A percentile compares a stretch with the other conserved stretches of the same genome.
phyloP scores from a whole-genome alignment of 2,888 invertebrate species.

The Imbricaverruca yamaguchii region DNA sequence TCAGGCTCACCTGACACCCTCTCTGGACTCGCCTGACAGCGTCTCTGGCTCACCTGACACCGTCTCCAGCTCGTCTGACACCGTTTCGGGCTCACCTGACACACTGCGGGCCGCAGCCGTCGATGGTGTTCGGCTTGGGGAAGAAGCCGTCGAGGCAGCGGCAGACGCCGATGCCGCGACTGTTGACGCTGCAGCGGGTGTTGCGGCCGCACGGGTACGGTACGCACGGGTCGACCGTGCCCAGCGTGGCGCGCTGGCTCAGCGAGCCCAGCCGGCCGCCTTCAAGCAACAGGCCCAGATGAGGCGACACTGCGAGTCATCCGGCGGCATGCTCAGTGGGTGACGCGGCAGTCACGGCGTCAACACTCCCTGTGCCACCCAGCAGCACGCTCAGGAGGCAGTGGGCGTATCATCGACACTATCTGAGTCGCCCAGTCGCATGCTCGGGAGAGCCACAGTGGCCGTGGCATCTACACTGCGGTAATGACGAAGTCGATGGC shows the following conservation, averaged over 20 bases:
- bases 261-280: slow-evolving; percentile 18
- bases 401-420: not conserved
- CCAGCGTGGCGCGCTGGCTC: not conserved
- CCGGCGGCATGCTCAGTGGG: not conserved
- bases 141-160: slow-evolving; percentile 36
- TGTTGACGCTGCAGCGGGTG: slow-evolving; percentile 60
- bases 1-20: no score
- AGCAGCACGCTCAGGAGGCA: not conserved
- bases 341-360: no score
- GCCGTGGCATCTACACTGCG: no score
- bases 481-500: no score
- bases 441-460: no score
- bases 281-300: slow-evolving; percentile 11
- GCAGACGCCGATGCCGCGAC: slow-evolving; percentile 33
- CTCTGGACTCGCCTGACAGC: no score
- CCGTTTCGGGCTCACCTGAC: slow-evolving; percentile 24
- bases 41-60: no score
- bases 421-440: no score
- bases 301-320: not conserved
- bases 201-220: slow-evolving; percentile 85
- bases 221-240: slow-evolving; percentile 66
- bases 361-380: not conserved
- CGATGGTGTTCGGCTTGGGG: slow-evolving; percentile 38
- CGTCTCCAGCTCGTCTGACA: no score
- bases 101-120: slow-evolving; percentile 38